Evolutionary conservation across 2,888 invertebrate species (phyloP).

Genomic region (Sarcophaga carnaria): DNA sequence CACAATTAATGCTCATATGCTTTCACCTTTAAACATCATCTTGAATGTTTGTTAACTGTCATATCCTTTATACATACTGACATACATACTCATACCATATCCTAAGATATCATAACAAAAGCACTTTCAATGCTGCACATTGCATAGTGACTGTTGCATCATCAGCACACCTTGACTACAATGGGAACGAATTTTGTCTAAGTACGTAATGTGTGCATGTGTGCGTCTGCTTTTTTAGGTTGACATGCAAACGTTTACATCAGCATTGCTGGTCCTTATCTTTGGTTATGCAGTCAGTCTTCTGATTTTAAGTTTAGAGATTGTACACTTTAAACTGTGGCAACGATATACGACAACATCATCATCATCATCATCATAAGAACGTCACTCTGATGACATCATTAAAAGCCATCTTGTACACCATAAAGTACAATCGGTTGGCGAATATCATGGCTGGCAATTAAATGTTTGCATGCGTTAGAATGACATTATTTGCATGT

Average conservation of each 20-base stretch:
- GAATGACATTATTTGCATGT: conserved; percentile 1
- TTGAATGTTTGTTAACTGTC: no score
- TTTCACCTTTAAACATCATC: no score
- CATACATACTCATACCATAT: neutral
- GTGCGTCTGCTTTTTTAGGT: conserved; percentile 79
- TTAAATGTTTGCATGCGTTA: neutral
- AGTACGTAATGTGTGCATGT: neutral
- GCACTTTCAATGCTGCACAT: no score
- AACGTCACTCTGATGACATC: neutral
- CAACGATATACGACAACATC: conserved; percentile 67
- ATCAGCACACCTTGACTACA: neutral
- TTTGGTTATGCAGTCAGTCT: conserved; percentile 82
- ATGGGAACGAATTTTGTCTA: neutral
- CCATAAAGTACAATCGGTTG: neutral
- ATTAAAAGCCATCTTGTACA: conserved; percentile 16
- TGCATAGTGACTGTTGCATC: no score
- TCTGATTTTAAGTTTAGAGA: conserved; percentile 76
- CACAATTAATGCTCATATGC: neutral
- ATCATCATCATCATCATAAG: conserved; percentile 18
- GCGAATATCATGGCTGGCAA: neutral
- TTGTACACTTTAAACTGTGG: conserved; percentile 75
- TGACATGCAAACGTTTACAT: conserved; percentile 84
- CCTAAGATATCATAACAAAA: no score
- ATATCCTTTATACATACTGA: neutral
- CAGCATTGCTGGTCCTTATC: conserved; percentile 83